Evolutionary conservation across 2,888 invertebrate species (phyloP).

Genomic region (Axea sp.): DNA sequence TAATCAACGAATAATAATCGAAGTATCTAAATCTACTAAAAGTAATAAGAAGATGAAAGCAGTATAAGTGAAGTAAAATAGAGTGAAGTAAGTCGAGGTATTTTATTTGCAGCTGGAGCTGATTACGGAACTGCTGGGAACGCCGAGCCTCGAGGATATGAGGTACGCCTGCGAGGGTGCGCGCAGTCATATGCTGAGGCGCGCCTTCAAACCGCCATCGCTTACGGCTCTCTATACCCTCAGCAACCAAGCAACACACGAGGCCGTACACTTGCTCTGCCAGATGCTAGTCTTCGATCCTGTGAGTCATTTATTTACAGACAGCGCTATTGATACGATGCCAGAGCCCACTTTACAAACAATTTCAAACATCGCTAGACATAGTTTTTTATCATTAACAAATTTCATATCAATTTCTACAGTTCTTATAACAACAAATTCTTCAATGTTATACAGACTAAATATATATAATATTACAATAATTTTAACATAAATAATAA

Average conservation of each 20-base stretch:
- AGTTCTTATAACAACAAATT: too few relatives aligned
- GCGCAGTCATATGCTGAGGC: conserved; percentile 92
- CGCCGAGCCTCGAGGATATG: conserved; percentile 97
- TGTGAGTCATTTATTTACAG: conserved; percentile 81
- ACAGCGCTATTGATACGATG: conserved; percentile 4
- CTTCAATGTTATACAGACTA: too few relatives aligned
- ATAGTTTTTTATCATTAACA: too few relatives aligned
- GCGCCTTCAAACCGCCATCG: conserved; percentile 92
- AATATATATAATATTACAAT: too few relatives aligned
- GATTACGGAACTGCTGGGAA: conserved; percentile 98
- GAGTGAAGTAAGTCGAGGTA: conserved; percentile 8
- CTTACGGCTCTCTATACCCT: conserved; percentile 94
- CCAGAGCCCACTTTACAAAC: conserved; percentile 13
- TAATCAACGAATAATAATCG: too few relatives aligned
- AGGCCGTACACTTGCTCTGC: conserved; percentile 97
- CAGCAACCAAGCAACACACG: conserved; percentile 96
- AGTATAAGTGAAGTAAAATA: conserved; percentile 5
- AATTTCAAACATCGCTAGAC: conserved; percentile 9
- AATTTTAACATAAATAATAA: too few relatives aligned
- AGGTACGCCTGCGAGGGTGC: conserved; percentile 98
- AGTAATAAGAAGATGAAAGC: conserved; percentile 15
- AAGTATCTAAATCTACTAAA: too few relatives aligned
- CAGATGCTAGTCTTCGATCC: conserved; percentile 99
- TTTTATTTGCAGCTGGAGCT: conserved; percentile 88
- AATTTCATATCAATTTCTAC: too few relatives aligned